Conservation (phyloP, 2,888 invertebrate genomes). For the Trimorus sp. region DNA sequence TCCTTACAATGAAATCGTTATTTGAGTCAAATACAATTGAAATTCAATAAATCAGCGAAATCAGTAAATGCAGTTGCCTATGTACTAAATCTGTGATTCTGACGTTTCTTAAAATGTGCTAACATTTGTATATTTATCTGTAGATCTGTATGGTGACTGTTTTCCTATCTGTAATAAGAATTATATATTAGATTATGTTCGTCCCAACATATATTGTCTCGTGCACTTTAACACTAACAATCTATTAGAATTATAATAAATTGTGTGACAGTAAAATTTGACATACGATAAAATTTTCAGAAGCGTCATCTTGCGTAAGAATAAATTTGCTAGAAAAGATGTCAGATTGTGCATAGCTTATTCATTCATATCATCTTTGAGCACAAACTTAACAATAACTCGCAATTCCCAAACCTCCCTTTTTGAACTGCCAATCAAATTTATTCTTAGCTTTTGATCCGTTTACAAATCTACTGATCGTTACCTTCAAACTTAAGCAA, state of each 20-base stretch:
- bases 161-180: slow-evolving; percentile 30
- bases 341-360: too few relatives aligned
- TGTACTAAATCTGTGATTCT: too few relatives aligned
- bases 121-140: slow-evolving; percentile 8
- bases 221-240: slow-evolving; percentile 17
- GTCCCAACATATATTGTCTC: slow-evolving; percentile 51
- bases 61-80: too few relatives aligned
- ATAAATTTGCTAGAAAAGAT: slow-evolving; percentile 17
- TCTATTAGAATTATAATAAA: slow-evolving; percentile 4
- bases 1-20: too few relatives aligned
- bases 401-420: not conserved
- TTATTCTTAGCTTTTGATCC: too few relatives aligned
- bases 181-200: slow-evolving; percentile 56
- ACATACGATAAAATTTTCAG: slow-evolving; percentile 12
- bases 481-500: slow-evolving; percentile 10
- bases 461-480: not conserved
- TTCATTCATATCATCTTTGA: too few relatives aligned
- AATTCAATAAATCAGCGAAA: too few relatives aligned
- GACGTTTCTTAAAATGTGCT: too few relatives aligned
- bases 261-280: slow-evolving; percentile 19
- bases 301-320: slow-evolving; percentile 9
- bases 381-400: not conserved
- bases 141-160: slow-evolving; percentile 56
- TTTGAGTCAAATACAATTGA: too few relatives aligned
- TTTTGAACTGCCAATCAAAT: too few relatives aligned